Evolutionary conservation across 2,888 invertebrate genomes (phyloP).

Genomic region (Metalampra italica): DNA sequence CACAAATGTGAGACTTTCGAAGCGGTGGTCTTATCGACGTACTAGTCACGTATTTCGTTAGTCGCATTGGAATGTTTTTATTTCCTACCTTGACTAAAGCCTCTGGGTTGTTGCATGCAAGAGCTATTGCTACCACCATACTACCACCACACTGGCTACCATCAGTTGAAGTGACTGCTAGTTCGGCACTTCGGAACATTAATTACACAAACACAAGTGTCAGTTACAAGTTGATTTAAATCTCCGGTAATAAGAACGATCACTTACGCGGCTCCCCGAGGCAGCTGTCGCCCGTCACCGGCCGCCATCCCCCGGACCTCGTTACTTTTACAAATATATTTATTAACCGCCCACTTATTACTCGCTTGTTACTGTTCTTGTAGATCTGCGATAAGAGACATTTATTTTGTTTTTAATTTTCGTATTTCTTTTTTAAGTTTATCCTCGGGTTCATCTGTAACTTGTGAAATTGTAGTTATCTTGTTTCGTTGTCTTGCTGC

Average conservation of each 20-base stretch:
- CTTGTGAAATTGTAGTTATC: neutral
- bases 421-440: neutral
- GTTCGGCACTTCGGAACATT: neutral
- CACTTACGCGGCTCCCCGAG: neutral
- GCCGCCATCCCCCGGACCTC: neutral
- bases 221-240: neutral
- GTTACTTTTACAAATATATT: constrained; percentile 4
- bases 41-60: too few species aligned
- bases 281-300: neutral
- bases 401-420: neutral
- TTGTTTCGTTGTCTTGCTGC: too few species aligned
- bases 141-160: too few species aligned
- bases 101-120: too few species aligned
- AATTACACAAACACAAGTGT: too few species aligned
- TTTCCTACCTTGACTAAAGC: too few species aligned
- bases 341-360: constrained; percentile 11
- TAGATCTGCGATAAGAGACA: neutral
- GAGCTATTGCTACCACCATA: too few species aligned
- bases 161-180: too few species aligned
- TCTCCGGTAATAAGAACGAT: neutral
- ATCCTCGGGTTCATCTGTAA: too few species aligned
- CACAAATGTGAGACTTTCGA: too few species aligned
- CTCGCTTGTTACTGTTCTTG: neutral
- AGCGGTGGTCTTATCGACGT: too few species aligned
- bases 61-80: too few species aligned